phyloP scores from a whole-genome alignment of 2,113 vertebrate genomes.

The Apteryx owenii region DNA sequence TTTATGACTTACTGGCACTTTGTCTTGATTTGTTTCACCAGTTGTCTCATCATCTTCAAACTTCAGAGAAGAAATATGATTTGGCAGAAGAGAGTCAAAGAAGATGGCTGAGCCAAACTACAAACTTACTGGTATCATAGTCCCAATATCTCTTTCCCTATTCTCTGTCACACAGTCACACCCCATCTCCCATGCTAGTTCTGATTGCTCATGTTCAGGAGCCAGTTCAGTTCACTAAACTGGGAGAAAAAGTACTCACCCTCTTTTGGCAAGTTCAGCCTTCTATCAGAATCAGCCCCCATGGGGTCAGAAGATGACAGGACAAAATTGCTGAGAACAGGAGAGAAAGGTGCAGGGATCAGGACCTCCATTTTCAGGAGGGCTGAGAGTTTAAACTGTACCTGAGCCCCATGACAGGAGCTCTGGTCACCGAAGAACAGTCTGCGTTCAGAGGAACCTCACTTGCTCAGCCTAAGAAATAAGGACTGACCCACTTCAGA shows the following conservation, averaged over 20 bases:
- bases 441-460: neutral
- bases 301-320: neutral
- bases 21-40: neutral
- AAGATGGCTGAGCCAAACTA: neutral
- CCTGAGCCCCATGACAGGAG: neutral
- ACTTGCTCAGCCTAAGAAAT: neutral
- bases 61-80: neutral
- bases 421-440: neutral
- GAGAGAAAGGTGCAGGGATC: neutral
- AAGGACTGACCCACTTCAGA: constrained; percentile 62
- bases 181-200: neutral
- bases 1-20: neutral
- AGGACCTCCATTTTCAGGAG: rapidly evolving
- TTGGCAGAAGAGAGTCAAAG: neutral
- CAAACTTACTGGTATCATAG: neutral
- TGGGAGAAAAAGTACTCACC: neutral
- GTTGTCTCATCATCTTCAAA: neutral
- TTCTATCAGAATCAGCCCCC: neutral
- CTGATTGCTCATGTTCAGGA: neutral
- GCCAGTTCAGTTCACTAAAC: neutral
- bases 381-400: neutral
- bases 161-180: neutral
- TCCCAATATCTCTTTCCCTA: rapidly evolving
- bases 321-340: neutral
- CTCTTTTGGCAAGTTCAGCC: neutral